phyloP scores from a whole-genome alignment of 1,140 invertebrate species.

The Drosophila lacertosa region DNA sequence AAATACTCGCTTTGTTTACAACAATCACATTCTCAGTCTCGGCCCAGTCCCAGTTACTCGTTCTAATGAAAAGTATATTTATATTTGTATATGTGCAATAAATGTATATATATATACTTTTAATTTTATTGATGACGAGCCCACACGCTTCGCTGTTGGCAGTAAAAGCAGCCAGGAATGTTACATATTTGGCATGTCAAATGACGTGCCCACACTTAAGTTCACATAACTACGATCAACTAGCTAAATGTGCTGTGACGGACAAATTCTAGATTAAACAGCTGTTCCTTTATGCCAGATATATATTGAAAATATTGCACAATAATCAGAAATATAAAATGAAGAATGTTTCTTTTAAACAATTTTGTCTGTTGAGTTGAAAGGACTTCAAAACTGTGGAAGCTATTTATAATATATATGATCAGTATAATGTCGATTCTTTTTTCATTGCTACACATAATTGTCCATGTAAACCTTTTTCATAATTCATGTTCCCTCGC shows the following conservation, averaged over 20 bases:
- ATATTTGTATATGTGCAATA: slow-evolving; percentile 17
- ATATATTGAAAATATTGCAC: too few relatives aligned
- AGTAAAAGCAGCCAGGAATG: slow-evolving; percentile 55
- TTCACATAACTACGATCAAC: slow-evolving; percentile 18
- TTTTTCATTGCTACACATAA: neutral
- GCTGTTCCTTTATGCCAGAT: slow-evolving; percentile 12
- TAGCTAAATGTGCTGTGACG: neutral
- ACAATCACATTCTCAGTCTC: slow-evolving; percentile 9
- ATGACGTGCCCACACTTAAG: slow-evolving; percentile 35
- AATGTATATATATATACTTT: slow-evolving; percentile 35
- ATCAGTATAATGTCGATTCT: too few relatives aligned
- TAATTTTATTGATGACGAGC: slow-evolving; percentile 51
- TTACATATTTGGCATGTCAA: slow-evolving; percentile 57
- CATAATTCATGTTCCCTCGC: slow-evolving; percentile 1
- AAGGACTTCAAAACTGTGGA: too few relatives aligned
- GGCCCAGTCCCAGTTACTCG: neutral
- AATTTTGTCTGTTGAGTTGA: too few relatives aligned
- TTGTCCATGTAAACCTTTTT: neutral
- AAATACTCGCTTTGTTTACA: slow-evolving; percentile 39
- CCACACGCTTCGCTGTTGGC: slow-evolving; percentile 48
- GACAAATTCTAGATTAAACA: neutral
- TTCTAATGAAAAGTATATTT: slow-evolving; percentile 31
- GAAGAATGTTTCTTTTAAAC: too few relatives aligned
- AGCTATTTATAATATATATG: too few relatives aligned
- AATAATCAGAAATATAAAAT: too few relatives aligned